These are phyloP conservation scores for Cichlasoma orientale DNA, from an alignment of 2,797 vertebrate species.

Conservation along the genomic window DNA sequence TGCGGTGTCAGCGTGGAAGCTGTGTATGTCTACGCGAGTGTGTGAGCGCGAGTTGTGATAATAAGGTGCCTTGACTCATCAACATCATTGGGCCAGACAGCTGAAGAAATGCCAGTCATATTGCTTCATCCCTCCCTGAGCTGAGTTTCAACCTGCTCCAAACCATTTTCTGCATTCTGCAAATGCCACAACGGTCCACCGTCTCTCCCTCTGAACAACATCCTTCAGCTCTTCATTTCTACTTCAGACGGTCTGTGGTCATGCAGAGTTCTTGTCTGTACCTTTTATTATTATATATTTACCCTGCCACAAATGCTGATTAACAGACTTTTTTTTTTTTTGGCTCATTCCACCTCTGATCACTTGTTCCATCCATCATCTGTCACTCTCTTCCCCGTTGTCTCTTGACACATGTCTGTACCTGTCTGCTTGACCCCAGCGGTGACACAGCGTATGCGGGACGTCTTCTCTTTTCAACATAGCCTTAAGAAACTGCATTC, in stretches of 20 bases:
- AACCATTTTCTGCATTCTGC: conserved; percentile 66
- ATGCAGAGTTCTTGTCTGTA: conserved; percentile 7
- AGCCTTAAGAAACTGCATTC: conserved; percentile 34
- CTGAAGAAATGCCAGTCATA: conserved; percentile 52
- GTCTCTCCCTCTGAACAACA: conserved; percentile 1
- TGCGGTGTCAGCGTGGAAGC: conserved; percentile 29
- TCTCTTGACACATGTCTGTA: conserved; percentile 37
- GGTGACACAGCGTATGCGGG: conserved; percentile 38
- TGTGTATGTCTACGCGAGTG: neutral
- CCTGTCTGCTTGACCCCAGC: conserved; percentile 59
- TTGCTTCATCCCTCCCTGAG: conserved; percentile 53
- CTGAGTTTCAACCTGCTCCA: conserved; percentile 66
- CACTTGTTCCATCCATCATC: neutral
- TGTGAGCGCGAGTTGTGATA: conserved; percentile 29
- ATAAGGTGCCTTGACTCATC: conserved; percentile 54
- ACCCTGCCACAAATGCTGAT: conserved; percentile 3
- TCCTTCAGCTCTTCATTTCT: conserved; percentile 43
- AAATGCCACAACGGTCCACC: conserved; percentile 58
- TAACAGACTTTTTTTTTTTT: neutral
- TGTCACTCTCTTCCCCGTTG: neutral
- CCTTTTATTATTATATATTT: neutral
- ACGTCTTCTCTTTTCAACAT: conserved; percentile 25
- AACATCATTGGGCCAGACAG: conserved; percentile 60
- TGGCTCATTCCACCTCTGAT: conserved; percentile 7
- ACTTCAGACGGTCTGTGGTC: conserved; percentile 33